Evolutionary conservation across 1,140 invertebrate genomes (phyloP), one percentile per base, ranked within the genome.

Genomic region (Pinna nobilis): DNA sequence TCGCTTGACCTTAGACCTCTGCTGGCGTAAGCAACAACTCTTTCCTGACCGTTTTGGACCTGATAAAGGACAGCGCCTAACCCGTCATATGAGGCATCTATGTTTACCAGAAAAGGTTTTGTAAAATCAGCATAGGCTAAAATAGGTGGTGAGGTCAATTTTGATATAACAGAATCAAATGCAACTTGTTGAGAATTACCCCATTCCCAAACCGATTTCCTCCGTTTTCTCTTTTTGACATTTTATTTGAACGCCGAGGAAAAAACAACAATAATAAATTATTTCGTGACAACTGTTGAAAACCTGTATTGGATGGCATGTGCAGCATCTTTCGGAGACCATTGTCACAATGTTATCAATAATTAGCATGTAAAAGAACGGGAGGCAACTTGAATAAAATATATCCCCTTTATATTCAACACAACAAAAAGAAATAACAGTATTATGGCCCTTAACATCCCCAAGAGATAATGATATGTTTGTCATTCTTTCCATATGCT

Each of bases 141-240:
- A 2, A 82, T 32, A 33, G 80, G 82, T 49, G 67, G 69, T 7
- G 15, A 59, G 3, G 60, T 70, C 18, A 82, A 51, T 18, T 55
- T 70, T 11, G 59, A 4, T 51, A 80, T 81, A 18, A 82, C 49
- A 3, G n/a, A n/a, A 37, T 80, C 47, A 53, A 82, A 79, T 41
- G 51, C 47, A 9, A 67, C 11, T 18, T 79, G 51, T 47, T 74
- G 63, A 15, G n/a, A 39, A 20, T 66, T 50, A 50, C 55, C 57
- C 70, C 70, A 77, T 30, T n/a, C 44, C 70, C 61, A 57, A 4
- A 15, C 35, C 5, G 2, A 4, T 3, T 20, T 63, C 37, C 30
- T 28, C n/a, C 41, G 44, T 28, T n/a, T n/a, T n/a, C n/a, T n/a
- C n/a, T 55, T 13, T 61, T 63, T 41, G n/a, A 4, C 9, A 13